These are phyloP conservation scores for Eutolmus rufibarbis DNA, from an alignment of 2,888 invertebrate genomes.

Conservation along the genomic window DNA sequence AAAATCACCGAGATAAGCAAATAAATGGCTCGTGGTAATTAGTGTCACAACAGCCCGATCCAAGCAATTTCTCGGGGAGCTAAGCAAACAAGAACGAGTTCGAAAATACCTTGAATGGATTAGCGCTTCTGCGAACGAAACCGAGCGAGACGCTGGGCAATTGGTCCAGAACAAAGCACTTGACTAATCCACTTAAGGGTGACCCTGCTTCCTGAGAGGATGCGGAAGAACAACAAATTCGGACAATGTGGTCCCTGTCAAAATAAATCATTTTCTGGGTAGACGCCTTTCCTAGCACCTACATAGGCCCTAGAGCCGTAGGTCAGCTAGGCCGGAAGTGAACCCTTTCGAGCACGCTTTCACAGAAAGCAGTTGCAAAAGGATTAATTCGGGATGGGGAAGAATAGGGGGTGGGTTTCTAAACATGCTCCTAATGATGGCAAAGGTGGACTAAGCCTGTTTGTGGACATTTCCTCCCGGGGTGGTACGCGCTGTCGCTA, in stretches of 20 bases:
- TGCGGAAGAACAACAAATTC: slow-evolving; percentile 8
- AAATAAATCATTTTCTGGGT: slow-evolving; percentile 40
- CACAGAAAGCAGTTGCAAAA: not conserved
- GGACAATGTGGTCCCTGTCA: slow-evolving; percentile 19
- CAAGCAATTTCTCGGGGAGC: not conserved
- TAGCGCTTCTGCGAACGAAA: not conserved
- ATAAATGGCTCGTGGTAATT: slow-evolving; percentile 39
- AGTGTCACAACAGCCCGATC: slow-evolving; percentile 7
- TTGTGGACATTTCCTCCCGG: slow-evolving; percentile 4
- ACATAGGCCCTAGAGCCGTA: no score
- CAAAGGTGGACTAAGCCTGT: slow-evolving; percentile 4
- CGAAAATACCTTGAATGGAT: not conserved
- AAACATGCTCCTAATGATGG: slow-evolving; percentile 24
- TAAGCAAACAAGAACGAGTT: slow-evolving; percentile 10
- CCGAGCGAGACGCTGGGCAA: not conserved
- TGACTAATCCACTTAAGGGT: slow-evolving; percentile 40
- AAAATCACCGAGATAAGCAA: slow-evolving; percentile 36
- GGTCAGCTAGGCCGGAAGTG: slow-evolving; percentile 19
- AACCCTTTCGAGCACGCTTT: slow-evolving; percentile 9
- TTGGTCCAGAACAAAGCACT: not conserved
- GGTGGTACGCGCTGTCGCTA: not conserved
- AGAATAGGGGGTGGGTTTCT: slow-evolving; percentile 31
- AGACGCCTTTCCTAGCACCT: not conserved
- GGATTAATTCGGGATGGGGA: not conserved
- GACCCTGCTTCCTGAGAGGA: slow-evolving; percentile 10